Evolutionary conservation across 2,797 vertebrate genomes (phyloP), one percentile per base, ranked within the genome.

Genomic region (Pogonophryne albipinna): DNA sequence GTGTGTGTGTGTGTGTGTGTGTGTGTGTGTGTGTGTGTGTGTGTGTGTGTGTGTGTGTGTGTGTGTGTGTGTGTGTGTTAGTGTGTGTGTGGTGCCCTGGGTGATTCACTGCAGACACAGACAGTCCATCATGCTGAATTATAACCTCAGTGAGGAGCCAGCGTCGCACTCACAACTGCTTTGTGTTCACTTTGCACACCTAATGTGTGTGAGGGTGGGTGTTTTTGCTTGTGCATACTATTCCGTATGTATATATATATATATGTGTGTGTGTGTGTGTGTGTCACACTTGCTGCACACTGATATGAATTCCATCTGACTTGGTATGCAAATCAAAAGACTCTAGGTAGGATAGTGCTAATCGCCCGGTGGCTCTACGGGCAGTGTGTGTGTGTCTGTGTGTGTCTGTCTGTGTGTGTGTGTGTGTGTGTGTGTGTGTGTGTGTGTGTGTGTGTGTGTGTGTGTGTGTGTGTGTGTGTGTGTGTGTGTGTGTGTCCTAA

Each of bases 301-400:
- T 93, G 93, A 94, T 93, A 89, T 87, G 84, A 88, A 94, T 96
- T 95, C 93, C 93, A 95, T 96, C 95, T 95, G 95, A 95, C 95
- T 97, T 94, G 94, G 93, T 97, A 97, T 98, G 97, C 95, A 97
- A 98, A 99, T 98, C 94, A 96, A 94, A 95, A 95, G 93, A 94
- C 94, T 95, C 93, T 95, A 96, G 96, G 96, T 96, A 94, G 92
- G 93, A 92, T 95, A 94, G 94, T 95, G 95, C 94, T 95, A 95
- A 95, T 96, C 95, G 96, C 96, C 90, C 96, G 75, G 92, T 96
- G 96, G 96, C 95, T 97, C 92, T 87, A 75, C 79, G 80, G 85
- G 71, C 66, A 80, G 60, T 58, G 50, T 41, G 67, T 74, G 72
- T 71, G 67, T 76, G n/a, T 50, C 42, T 45, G 55, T 60, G 63